Evolutionary conservation across 2,888 invertebrate genomes (phyloP), one percentile per base, ranked within the genome.

Genomic region (Rhamphomyia laevipes): DNA sequence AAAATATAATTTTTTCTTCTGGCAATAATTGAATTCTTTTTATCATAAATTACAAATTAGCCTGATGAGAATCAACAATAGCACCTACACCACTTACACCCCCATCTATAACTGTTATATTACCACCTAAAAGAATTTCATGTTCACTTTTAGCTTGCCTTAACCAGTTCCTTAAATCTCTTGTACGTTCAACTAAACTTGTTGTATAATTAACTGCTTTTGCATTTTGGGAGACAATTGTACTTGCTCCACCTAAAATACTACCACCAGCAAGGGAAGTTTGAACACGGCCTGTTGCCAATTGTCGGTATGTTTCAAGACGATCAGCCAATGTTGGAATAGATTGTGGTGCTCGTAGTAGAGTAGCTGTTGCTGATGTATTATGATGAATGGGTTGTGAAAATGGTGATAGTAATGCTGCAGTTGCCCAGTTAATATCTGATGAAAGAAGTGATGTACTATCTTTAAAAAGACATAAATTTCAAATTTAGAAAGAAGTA

Each of bases 101-200:
- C n/a, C 42, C 42, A 42, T 12, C 15, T 10, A n/a, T n/a, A 6
- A 16, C 18, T 16, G 10, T 41, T 21, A 42, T 23, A 21, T 38
- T 40, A 31, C 31, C 42, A 18, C 49, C 49, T 11, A 55, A 45
- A 4, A 66, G 55, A 18, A 70, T 55, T 21, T 69, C 69, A 44
- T 70, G 69, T 63, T 70, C 70, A 41, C 63, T 68, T 57, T 69
- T 70, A 0, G 70, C 70, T 56, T 81, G 81, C 15, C 78, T 72
- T 51, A 82, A 63, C 82, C 82, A 82, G 58, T 82, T 81, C 52
- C 81, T 72, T 51, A 82, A 67, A 58, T 80, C 80, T 48, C 78
- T 71, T 2, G 81, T 81, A 33, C 81, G 71, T 59, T 82, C 82
- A 44, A 80, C 79, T 47, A 82, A 63, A 48, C 77, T 79, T 9